phyloP scores from a whole-genome alignment of 2,113 vertebrate genomes.

The Zosterops pallidus region DNA sequence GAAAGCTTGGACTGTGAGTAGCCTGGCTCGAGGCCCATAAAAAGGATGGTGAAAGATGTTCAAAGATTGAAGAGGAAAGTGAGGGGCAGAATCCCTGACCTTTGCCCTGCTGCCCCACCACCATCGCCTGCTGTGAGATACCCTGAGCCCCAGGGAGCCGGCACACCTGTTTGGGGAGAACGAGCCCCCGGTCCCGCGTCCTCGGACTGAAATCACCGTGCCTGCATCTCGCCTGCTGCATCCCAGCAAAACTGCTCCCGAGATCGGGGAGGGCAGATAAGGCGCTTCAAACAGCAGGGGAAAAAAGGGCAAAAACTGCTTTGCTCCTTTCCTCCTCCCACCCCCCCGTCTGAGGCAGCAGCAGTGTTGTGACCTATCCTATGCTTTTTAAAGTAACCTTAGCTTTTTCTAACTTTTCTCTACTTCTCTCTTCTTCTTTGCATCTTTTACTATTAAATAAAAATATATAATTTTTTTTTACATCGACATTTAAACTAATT shows the following conservation, averaged over 20 bases:
- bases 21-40: accelerated
- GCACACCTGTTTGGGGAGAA: accelerated
- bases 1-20: neutral
- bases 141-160: neutral
- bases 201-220: accelerated
- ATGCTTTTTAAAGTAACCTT: neutral
- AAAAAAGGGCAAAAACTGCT: neutral
- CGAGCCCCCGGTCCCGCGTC: accelerated
- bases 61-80: neutral
- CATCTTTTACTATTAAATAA: neutral
- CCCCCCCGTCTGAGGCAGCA: accelerated
- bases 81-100: neutral
- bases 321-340: too few species aligned
- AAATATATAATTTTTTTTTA: neutral
- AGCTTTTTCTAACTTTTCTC: neutral
- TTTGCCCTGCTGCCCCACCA: neutral
- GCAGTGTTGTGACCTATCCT: neutral
- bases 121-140: accelerated
- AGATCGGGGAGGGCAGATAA: accelerated
- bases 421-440: neutral
- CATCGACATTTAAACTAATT: neutral
- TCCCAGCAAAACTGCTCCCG: neutral
- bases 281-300: neutral
- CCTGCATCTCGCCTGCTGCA: too few species aligned
- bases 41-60: neutral